A percentile compares a stretch with the other conserved stretches of the same genome.
phyloP scores from a whole-genome alignment of 2,797 vertebrate species.

The Chelon labrosus region DNA sequence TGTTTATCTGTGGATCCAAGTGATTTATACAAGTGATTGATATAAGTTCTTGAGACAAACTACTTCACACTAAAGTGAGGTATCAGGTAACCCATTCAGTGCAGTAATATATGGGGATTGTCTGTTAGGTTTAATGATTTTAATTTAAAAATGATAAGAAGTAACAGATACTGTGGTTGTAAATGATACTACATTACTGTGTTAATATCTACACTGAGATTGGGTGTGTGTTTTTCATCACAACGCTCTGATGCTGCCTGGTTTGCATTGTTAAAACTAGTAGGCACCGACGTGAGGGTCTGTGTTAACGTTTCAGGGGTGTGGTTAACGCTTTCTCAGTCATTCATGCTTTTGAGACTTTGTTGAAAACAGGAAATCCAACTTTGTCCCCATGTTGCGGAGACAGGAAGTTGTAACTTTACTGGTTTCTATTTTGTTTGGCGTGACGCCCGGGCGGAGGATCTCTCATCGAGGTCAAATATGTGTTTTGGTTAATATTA shows the following conservation, averaged over 20 bases:
- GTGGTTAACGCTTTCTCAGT: constrained; percentile 43
- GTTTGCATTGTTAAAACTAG: neutral
- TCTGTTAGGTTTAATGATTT: too few species aligned
- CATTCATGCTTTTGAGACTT: constrained; percentile 64
- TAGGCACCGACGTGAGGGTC: constrained; percentile 17
- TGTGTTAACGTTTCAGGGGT: constrained; percentile 20
- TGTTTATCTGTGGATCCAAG: neutral
- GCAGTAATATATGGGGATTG: too few species aligned
- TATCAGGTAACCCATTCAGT: too few species aligned
- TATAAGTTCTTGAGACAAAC: neutral
- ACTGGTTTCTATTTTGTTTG: constrained; percentile 13
- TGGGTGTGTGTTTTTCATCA: neutral
- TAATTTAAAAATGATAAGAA: too few species aligned
- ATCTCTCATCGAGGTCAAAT: constrained; percentile 11
- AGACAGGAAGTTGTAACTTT: constrained; percentile 59
- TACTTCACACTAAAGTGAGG: too few species aligned
- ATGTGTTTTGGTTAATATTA: neutral
- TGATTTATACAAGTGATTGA: neutral
- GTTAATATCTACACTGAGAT: neutral
- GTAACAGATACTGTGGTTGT: too few species aligned
- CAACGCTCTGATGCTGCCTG: neutral
- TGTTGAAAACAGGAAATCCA: constrained; percentile 72
- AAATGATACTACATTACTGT: neutral
- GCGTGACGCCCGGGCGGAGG: neutral
- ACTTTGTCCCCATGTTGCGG: constrained; percentile 45